Base-by-base conservation (phyloP, 2,113 vertebrate genomes). In the Myrmecophaga tridactyla region DNA sequence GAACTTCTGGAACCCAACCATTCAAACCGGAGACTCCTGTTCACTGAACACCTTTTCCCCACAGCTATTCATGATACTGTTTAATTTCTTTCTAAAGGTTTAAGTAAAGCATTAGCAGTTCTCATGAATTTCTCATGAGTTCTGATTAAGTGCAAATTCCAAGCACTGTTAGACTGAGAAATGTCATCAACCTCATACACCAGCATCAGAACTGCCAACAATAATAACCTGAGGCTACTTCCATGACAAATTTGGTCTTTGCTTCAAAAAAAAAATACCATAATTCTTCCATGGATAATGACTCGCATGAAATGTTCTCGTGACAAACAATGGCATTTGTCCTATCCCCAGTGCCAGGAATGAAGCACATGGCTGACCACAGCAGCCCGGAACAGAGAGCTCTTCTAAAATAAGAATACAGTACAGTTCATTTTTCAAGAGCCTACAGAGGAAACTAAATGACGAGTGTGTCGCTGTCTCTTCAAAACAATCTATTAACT, bases 251-350 rank as follows among this genome's bases (percentile, higher is more conserved):
- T 95, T 77, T 96, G 78, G 87, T 96, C 83, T 96, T 95, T 93
- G 90, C 96, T 97, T 97, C 53, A 87, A 96, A 96, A 93, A 97
- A 92, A 96, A 95, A 97, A 93, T 11, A 82, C 10, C 20, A 20
- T 60, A 72, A 97, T 70, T 86, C 75, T 96, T 95, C 21, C 18
- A 18, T 39, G 48, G 97, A 92, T 95, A 95, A 97, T 88, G 82
- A 86, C 91, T 70, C 93, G 93, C 43, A 53, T 85, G 60, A 81
- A 20, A 91, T 3, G 11, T 78, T 97, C 85, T 88, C 75, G 25
- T 92, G 94, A 97, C 96, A 95, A 96, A 96, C 81, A 78, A 89
- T 62, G 96, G 96, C 96, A 96, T 98, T 96, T 97, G 94, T 95
- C 92, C 90, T 94, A 65, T 20, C 88, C 36, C 27, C 51, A 7